Conservation (phyloP, 2,113 vertebrate species). For the Lagopus muta region DNA sequence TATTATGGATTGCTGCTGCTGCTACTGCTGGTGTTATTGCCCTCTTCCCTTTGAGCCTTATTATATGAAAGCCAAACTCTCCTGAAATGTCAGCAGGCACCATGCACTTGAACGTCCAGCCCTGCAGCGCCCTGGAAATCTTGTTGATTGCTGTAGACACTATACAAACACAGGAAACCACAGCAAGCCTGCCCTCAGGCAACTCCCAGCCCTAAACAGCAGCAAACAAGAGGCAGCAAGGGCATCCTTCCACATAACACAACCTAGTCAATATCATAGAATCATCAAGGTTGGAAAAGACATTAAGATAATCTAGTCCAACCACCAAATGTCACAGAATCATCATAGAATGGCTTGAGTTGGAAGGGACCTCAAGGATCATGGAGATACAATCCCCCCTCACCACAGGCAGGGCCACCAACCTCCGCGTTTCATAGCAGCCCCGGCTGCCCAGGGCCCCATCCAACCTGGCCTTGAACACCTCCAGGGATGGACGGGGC, state of each 20-base stretch:
- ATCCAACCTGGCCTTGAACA: too few species aligned
- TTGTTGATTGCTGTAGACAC: background rate
- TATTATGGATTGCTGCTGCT: background rate
- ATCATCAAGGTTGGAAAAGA: too few species aligned
- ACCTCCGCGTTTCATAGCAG: too few species aligned
- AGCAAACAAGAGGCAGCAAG: background rate
- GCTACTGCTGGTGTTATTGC: background rate
- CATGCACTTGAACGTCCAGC: background rate
- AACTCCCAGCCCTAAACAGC: accelerated
- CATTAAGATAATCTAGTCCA: too few species aligned
- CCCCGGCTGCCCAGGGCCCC: too few species aligned
- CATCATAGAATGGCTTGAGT: too few species aligned
- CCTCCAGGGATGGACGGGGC: too few species aligned
- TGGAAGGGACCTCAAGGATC: too few species aligned
- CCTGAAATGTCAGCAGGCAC: conserved; percentile 38
- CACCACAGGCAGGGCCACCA: too few species aligned
- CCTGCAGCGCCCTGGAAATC: background rate
- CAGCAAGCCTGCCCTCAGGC: background rate
- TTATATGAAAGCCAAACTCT: background rate
- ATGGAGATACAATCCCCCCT: too few species aligned
- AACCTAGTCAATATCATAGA: background rate
- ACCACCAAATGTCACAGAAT: too few species aligned
- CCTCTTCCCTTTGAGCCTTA: conserved; percentile 22
- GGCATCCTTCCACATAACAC: background rate
- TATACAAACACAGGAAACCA: background rate